Evolutionary conservation across 2,797 vertebrate species (phyloP).

Genomic region (Sparidentex hasta): DNA sequence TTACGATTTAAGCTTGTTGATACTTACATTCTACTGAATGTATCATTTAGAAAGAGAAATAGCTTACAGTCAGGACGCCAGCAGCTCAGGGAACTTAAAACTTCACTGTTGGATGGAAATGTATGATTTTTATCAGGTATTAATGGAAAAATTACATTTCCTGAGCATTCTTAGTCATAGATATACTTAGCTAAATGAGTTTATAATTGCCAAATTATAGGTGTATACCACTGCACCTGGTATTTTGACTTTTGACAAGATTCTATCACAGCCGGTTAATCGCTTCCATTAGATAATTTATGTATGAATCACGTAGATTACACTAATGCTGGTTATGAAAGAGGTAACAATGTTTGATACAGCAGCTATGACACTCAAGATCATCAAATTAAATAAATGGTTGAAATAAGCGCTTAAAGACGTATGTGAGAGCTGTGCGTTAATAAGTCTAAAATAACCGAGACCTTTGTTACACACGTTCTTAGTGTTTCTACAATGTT

Average conservation of each 20-base stretch:
- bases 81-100: slow-evolving; percentile 57
- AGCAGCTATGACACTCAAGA: slow-evolving; percentile 29
- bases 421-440: too few species aligned
- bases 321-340: slow-evolving; percentile 54
- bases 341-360: slow-evolving; percentile 46
- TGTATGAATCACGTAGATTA: slow-evolving; percentile 69
- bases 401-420: slow-evolving; percentile 15
- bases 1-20: slow-evolving; percentile 67
- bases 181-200: slow-evolving; percentile 70
- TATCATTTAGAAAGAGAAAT: slow-evolving; percentile 76
- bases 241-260: slow-evolving; percentile 75
- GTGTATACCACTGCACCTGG: slow-evolving; percentile 76
- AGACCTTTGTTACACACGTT: too few species aligned
- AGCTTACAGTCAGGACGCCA: slow-evolving; percentile 57
- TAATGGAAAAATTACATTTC: slow-evolving; percentile 70
- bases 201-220: slow-evolving; percentile 81
- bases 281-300: slow-evolving; percentile 70
- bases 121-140: slow-evolving; percentile 78
- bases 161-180: slow-evolving; percentile 68
- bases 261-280: slow-evolving; percentile 71
- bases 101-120: slow-evolving; percentile 66
- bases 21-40: slow-evolving; percentile 65
- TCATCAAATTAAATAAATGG: slow-evolving; percentile 54
- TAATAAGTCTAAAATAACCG: too few species aligned
- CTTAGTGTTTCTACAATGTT: too few species aligned